These are phyloP conservation scores for Drosophila tripunctata DNA, from an alignment of 2,888 invertebrate species.

Conservation along the genomic window DNA sequence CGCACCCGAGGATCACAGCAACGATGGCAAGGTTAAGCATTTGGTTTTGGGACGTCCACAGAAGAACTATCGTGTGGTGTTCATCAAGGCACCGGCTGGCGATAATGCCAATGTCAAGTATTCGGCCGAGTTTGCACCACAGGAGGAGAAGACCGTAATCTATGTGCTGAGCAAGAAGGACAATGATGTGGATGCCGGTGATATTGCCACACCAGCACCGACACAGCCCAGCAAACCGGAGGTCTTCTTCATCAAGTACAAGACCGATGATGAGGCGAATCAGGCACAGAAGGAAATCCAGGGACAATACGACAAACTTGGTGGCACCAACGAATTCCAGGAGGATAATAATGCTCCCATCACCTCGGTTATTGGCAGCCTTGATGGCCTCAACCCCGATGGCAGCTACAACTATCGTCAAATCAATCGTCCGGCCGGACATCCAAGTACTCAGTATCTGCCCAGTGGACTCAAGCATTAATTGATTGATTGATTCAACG, in stretches of 20 bases:
- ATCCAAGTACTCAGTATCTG: constrained; percentile 71
- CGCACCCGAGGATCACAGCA: constrained; percentile 82
- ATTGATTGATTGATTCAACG: background rate
- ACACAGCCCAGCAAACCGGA: constrained; percentile 83
- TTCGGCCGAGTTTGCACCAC: constrained; percentile 82
- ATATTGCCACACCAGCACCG: constrained; percentile 82
- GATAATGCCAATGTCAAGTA: constrained; percentile 77
- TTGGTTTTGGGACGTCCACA: constrained; percentile 83
- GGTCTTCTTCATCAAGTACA: constrained; percentile 84
- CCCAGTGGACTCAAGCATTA: constrained; percentile 67
- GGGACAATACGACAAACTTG: constrained; percentile 82
- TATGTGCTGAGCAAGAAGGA: constrained; percentile 84
- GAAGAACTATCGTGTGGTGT: constrained; percentile 83
- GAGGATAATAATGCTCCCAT: constrained; percentile 80
- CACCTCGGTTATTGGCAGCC: constrained; percentile 79
- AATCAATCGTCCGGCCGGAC: constrained; percentile 53
- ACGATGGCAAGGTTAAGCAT: constrained; percentile 77
- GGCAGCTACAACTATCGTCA: constrained; percentile 80
- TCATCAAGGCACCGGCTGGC: constrained; percentile 83
- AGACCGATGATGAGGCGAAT: constrained; percentile 83
- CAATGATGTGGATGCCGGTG: constrained; percentile 76
- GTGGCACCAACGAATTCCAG: constrained; percentile 79
- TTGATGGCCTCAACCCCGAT: constrained; percentile 80
- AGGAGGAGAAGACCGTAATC: constrained; percentile 84
- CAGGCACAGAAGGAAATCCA: constrained; percentile 84